Conservation (phyloP, 2,888 invertebrate genomes). For the Catocala sponsa region DNA sequence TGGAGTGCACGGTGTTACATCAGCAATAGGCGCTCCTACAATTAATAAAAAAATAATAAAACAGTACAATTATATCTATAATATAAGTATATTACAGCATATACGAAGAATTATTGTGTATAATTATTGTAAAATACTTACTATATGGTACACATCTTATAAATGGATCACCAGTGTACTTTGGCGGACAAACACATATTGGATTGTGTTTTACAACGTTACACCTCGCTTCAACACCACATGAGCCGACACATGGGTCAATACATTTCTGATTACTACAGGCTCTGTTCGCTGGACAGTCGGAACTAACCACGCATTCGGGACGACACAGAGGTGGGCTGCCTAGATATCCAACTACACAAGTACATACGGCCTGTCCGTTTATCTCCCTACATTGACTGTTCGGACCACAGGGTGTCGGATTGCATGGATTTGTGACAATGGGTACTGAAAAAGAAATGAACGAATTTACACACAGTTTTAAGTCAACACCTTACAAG, state of each 20-base stretch:
- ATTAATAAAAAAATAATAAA: conserved; percentile 21
- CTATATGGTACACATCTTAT: conserved; percentile 88
- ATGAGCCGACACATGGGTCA: conserved; percentile 92
- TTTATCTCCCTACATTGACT: conserved; percentile 91
- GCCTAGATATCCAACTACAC: conserved; percentile 90
- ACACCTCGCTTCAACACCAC: conserved; percentile 92
- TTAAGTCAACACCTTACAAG: not conserved
- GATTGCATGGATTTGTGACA: conserved; percentile 89
- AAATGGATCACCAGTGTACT: conserved; percentile 93
- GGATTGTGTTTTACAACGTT: conserved; percentile 93
- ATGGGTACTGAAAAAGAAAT: conserved; percentile 67
- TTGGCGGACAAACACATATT: conserved; percentile 91
- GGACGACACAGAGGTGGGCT: conserved; percentile 93
- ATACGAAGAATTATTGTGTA: no score
- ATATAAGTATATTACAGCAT: not conserved
- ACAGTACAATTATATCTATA: not conserved
- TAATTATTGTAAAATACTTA: conserved; percentile 53
- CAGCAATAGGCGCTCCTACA: conserved; percentile 82
- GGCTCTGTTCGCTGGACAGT: conserved; percentile 91
- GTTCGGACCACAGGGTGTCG: conserved; percentile 93
- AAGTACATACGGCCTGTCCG: conserved; percentile 92
- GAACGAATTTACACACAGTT: not conserved
- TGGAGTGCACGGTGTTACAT: conserved; percentile 90
- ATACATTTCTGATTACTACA: conserved; percentile 93
- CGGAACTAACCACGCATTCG: conserved; percentile 93